phyloP scores from a whole-genome alignment of 2,797 vertebrate genomes.

The Myotis planiceps region DNA sequence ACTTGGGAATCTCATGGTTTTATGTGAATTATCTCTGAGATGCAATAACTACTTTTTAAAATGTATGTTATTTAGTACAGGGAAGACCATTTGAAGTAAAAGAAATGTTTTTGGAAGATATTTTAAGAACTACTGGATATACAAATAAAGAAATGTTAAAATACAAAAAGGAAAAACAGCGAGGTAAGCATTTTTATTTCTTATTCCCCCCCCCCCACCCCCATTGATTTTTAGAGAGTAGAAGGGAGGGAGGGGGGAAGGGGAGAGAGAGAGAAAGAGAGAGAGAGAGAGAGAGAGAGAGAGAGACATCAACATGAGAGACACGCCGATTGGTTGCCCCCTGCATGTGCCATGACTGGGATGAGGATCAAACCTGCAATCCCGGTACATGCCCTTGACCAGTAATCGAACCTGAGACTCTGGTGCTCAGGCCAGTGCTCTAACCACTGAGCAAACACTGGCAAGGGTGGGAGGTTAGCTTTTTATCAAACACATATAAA shows the following conservation, averaged over 20 bases:
- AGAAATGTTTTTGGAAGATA: slow-evolving; percentile 95
- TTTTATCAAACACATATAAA: slow-evolving; percentile 42
- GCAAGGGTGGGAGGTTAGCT: slow-evolving; percentile 84
- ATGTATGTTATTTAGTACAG: slow-evolving; percentile 88
- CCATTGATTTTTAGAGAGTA: no score
- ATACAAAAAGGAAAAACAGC: slow-evolving; percentile 92
- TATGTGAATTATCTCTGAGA: slow-evolving; percentile 37
- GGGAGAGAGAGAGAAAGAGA: no score
- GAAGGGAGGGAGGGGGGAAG: no score
- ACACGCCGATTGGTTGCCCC: no score
- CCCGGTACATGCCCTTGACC: no score
- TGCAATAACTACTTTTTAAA: background rate
- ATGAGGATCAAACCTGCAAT: no score
- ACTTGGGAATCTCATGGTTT: slow-evolving; percentile 35
- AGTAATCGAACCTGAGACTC: no score
- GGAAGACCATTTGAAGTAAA: slow-evolving; percentile 95
- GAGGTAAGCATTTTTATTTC: slow-evolving; percentile 84
- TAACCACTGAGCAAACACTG: no score
- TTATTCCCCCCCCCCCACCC: fast-evolving
- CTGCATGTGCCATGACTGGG: no score
- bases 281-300: no score
- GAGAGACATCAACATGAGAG: no score
- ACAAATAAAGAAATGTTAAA: slow-evolving; percentile 91
- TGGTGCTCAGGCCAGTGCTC: no score
- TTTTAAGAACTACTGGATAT: slow-evolving; percentile 93